Percentiles rank a stretch among this genome's conserved stretches.
Conservation (phyloP, 2,888 invertebrate genomes). For the Calameuta filiformis region DNA sequence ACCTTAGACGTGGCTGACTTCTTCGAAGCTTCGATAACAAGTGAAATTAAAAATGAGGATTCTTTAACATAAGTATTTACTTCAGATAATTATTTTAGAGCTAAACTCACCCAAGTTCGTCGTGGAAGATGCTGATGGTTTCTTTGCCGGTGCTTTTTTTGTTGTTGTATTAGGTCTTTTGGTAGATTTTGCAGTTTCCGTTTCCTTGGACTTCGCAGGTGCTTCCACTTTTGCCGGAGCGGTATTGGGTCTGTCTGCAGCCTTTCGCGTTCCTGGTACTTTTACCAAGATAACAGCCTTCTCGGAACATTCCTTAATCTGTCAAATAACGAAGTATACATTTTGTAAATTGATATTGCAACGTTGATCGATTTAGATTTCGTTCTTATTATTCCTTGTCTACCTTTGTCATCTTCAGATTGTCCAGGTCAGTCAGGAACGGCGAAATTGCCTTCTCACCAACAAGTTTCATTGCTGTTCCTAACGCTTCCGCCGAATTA, state of each 20-base stretch:
- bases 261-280: slow-evolving; percentile 73
- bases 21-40: slow-evolving; percentile 28
- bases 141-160: slow-evolving; percentile 60
- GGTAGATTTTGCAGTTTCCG: slow-evolving; percentile 27
- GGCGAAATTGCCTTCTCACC: slow-evolving; percentile 91
- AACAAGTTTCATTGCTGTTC: slow-evolving; percentile 92
- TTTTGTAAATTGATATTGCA: neutral
- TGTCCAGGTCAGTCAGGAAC: slow-evolving; percentile 89
- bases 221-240: slow-evolving; percentile 68
- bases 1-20: slow-evolving; percentile 54
- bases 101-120: slow-evolving; percentile 39
- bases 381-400: neutral
- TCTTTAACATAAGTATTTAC: neutral
- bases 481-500: slow-evolving; percentile 91
- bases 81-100: neutral
- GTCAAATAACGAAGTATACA: slow-evolving; percentile 10
- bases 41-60: neutral
- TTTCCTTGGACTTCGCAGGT: slow-evolving; percentile 32
- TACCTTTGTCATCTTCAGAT: slow-evolving; percentile 88
- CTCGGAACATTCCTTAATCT: slow-evolving; percentile 91
- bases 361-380: neutral
- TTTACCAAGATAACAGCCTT: slow-evolving; percentile 90
- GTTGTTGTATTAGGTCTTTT: slow-evolving; percentile 51
- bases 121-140: slow-evolving; percentile 45
- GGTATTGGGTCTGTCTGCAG: slow-evolving; percentile 68